A percentile compares a stretch with the other conserved stretches of the same genome.
phyloP scores from a whole-genome alignment of 2,888 invertebrate genomes.

The Candidula unifasciata region DNA sequence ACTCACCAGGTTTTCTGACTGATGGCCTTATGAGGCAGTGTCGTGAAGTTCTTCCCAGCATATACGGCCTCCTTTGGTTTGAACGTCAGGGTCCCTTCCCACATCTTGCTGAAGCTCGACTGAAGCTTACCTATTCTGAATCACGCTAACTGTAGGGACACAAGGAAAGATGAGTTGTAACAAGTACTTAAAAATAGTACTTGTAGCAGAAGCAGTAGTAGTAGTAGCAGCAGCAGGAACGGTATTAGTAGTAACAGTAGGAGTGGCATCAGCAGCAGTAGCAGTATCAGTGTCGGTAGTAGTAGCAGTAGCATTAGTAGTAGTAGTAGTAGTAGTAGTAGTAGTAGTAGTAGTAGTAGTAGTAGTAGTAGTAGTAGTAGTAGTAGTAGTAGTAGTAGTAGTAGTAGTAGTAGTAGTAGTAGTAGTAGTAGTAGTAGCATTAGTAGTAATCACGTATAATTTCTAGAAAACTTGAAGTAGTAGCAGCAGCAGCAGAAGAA shows the following conservation, averaged over 20 bases:
- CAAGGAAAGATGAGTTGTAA: no score
- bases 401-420: neutral
- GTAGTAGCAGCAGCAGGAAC: neutral
- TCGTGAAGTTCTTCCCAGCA: conserved; percentile 72
- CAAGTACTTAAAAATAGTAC: neutral
- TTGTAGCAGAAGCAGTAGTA: neutral
- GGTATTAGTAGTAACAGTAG: neutral
- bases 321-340: neutral
- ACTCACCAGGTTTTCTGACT: conserved; percentile 72
- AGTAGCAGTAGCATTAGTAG: neutral
- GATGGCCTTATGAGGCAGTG: conserved; percentile 67
- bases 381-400: conserved; percentile 8
- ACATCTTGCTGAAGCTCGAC: conserved; percentile 52
- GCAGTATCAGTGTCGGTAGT: no score
- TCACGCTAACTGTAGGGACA: neutral
- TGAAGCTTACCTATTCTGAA: conserved; percentile 43
- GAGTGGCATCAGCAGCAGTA: neutral
- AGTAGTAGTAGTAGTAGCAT: conserved; percentile 16
- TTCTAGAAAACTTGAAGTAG: neutral
- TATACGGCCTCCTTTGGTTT: conserved; percentile 60
- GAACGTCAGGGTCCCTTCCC: conserved; percentile 48
- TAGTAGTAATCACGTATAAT: neutral
- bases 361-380: conserved; percentile 28
- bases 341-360: neutral
- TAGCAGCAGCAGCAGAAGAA: no score